Evolutionary conservation across 2,888 invertebrate species (phyloP), one percentile per base, ranked within the genome.

Genomic region (Noctua fimbriata): DNA sequence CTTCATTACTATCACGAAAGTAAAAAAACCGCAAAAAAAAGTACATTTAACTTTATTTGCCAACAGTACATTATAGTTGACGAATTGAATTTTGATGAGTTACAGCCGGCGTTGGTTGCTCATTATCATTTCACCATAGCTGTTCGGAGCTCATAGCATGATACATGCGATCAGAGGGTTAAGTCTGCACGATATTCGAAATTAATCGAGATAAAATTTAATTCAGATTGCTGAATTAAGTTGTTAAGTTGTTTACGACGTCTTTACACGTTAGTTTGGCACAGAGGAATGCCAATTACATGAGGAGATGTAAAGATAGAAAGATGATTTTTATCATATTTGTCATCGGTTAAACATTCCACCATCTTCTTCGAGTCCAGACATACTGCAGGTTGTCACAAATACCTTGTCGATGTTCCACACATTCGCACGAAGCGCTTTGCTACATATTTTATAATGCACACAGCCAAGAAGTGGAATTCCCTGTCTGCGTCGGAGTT

Each of bases 11-110:
- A 81, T 36, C 21, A 58, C 16, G 47, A 18, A 49, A 44, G 12
- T 2, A 66, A 72, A 2, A 55, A 28, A n/a, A 32, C 10, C 4
- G 0, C 14, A 69, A 47, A 72, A 58, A 63, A 12, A 69, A 73
- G 24, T 0, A 9, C 12, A 74, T 76, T 79, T 36, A 10, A 67
- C 28, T 86, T 88, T 84, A 81, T 89, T 81, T 94, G 93, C 92
- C 28, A 86, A 89, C 94, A 79, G 85, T 96, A 94, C 93, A 67
- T n/a, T 24, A 80, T 89, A 89, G 92, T 94, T 95, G 96, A 95
- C 94, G 96, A 95, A 96, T 95, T 96, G 96, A 95, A 96, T 96
- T 96, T 95, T 95, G 96, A 96, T 96, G 95, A 94, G 87, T 90
- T 94, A 91, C 94, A 93, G 94, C 91, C 91, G 93, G 90, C 90